Conservation (phyloP, 2,888 invertebrate species). For the Drosophila algonquin region DNA sequence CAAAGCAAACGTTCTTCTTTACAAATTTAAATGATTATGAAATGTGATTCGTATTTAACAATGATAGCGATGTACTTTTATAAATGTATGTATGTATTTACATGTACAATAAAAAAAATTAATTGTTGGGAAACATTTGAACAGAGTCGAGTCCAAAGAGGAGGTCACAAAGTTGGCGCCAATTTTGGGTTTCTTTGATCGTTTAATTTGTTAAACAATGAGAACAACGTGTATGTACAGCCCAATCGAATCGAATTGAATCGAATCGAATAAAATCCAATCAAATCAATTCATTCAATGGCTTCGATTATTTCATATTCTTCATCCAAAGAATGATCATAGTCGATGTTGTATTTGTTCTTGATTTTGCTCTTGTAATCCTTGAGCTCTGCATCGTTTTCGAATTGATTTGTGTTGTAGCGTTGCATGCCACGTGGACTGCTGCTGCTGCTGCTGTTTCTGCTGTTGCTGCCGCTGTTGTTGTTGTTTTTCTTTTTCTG, state of each 20-base stretch:
- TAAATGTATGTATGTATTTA: conserved; percentile 12
- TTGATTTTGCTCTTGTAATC: conserved; percentile 84
- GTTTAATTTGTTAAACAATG: conserved; percentile 34
- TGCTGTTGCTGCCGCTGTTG: conserved; percentile 42
- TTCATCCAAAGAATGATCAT: conserved; percentile 84
- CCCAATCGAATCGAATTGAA: not conserved
- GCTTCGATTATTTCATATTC: conserved; percentile 84
- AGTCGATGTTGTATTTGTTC: conserved; percentile 84
- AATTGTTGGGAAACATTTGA: conserved; percentile 41
- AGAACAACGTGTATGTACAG: conserved; percentile 45
- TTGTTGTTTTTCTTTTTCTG: conserved; percentile 19
- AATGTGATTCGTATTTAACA: conserved; percentile 30
- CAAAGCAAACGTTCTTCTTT: conserved; percentile 31
- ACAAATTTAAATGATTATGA: conserved; percentile 39
- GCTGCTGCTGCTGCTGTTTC: conserved; percentile 51
- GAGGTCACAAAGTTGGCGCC: conserved; percentile 32
- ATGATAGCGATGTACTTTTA: conserved; percentile 20
- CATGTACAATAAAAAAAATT: conserved; percentile 37
- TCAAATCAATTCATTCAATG: conserved; percentile 76
- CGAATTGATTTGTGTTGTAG: conserved; percentile 75
- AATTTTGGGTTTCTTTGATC: conserved; percentile 29
- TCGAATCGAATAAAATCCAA: not conserved
- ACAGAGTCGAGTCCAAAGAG: conserved; percentile 12
- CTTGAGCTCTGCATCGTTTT: conserved; percentile 79
- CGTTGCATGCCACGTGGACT: conserved; percentile 51